Base-by-base conservation (phyloP, 23 tunicate genomes). In the Halocynthia roretzi region DNA sequence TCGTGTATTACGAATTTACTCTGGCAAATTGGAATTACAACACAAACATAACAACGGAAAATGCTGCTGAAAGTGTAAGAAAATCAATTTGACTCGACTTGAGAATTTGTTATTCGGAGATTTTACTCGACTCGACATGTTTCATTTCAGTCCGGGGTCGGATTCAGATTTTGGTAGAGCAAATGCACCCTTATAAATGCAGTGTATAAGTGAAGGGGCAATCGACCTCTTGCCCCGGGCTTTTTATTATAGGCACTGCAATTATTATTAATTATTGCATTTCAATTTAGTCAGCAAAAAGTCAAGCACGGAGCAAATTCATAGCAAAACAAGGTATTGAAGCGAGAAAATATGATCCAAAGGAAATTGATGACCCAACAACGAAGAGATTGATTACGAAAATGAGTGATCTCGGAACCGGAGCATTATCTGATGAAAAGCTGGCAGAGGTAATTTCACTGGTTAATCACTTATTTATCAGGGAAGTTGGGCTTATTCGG, bases 11-110 rank as follows among this genome's bases (percentile, higher is more conserved):
- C 64, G 79, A 87, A 0, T 86, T 94, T 6, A 89, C 87, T 10
- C 63, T 52, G 20, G 94, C 98, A 0, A 87, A 83, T 51, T 93
- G 98, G 98, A 72, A 71, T 22, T 93, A 93, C 83, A 93, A 93
- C 89, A 87, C 89, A 0, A 63, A 93, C 54, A 93, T 93, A 56
- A 93, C 79, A 15, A 83, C 64, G 5, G 75, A 83, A 68, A 93
- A 82, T 49, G 89, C 87, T 69, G 85, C 80, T 8, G 83, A 87
- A 57, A 78, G 76, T 23, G 86, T 87, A 54, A 67, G 91, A 52
- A 15, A 60, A 60, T 15, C 17, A 60, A n/a, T 60, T n/a, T 15
- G 64, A n/a, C 18, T 60, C 64, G 18, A 60, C 44, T 31, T 31
- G 44, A 31, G 44, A 31, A 31, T 31, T 31, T 31, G 44, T 31